Percentiles rank a stretch among this genome's conserved stretches.
Evolutionary conservation across 2,888 invertebrate species (phyloP).

Genomic region (Uloborus plumipes): DNA sequence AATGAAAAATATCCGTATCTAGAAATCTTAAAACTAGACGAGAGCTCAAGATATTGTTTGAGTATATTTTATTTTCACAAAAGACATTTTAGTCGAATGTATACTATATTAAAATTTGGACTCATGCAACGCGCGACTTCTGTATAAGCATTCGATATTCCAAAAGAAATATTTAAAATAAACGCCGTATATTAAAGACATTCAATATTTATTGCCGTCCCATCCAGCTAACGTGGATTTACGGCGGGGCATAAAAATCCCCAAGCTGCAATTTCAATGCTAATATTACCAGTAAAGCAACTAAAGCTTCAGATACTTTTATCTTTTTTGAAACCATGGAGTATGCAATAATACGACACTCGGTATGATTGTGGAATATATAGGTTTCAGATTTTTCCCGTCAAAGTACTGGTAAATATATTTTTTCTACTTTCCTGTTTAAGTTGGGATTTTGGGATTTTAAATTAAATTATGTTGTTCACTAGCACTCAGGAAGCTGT

Average conservation of each 20-base stretch:
- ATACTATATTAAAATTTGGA: too few relatives aligned
- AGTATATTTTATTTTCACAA: too few relatives aligned
- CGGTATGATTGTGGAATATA: neutral
- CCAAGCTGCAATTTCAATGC: slow-evolving; percentile 6
- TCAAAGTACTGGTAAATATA: too few relatives aligned
- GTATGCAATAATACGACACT: too few relatives aligned
- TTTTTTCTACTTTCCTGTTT: too few relatives aligned
- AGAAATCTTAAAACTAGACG: too few relatives aligned
- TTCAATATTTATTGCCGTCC: neutral
- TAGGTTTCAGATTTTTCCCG: neutral
- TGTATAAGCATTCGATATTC: neutral
- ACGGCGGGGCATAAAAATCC: neutral
- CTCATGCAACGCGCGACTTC: neutral
- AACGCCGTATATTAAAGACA: neutral
- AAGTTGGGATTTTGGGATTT: too few relatives aligned
- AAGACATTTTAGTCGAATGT: too few relatives aligned
- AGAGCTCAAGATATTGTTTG: too few relatives aligned
- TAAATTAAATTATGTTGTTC: too few relatives aligned
- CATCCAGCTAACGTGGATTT: neutral
- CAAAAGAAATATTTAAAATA: neutral
- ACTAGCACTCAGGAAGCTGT: too few relatives aligned
- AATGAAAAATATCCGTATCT: too few relatives aligned
- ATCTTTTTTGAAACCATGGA: neutral
- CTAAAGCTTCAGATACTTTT: neutral
- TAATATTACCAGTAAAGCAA: slow-evolving; percentile 3